These are phyloP conservation scores for Mustelus asterias DNA, from an alignment of 2,113 vertebrate genomes.

Conservation along the genomic window DNA sequence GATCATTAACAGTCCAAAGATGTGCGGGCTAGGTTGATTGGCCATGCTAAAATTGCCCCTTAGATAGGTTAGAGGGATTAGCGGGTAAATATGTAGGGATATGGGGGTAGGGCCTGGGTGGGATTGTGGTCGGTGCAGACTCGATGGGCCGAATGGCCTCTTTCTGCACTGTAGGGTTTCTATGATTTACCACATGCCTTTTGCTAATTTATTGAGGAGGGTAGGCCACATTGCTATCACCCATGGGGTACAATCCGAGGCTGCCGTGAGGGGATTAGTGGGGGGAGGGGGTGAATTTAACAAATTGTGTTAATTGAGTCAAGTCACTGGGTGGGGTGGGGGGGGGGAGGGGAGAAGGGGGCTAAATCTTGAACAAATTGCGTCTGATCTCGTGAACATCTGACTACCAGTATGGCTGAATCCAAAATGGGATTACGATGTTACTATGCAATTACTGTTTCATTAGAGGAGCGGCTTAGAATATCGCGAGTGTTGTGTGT, in stretches of 20 bases:
- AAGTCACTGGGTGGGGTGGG: fast-evolving
- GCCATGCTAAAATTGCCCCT: too few species aligned
- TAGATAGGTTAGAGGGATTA: too few species aligned
- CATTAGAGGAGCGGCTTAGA: conserved; percentile 19
- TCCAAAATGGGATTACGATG: neutral
- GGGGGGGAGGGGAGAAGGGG: neutral
- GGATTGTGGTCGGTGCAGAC: too few species aligned
- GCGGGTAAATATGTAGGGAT: too few species aligned
- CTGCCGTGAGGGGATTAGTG: neutral
- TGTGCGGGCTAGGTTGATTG: too few species aligned
- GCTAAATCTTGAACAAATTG: neutral
- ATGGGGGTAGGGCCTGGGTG: too few species aligned
- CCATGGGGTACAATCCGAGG: neutral
- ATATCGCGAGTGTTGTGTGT: neutral
- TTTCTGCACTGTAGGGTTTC: too few species aligned
- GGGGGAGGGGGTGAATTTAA: neutral
- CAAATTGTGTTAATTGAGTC: neutral
- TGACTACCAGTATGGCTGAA: conserved; percentile 14
- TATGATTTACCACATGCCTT: neutral
- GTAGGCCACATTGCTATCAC: neutral
- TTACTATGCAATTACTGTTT: conserved; percentile 20
- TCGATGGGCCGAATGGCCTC: too few species aligned
- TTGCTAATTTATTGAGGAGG: neutral
- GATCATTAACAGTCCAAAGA: too few species aligned
- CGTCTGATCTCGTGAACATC: neutral